Evolutionary conservation across 2,797 vertebrate species (phyloP).

Genomic region (Glossophaga mutica): DNA sequence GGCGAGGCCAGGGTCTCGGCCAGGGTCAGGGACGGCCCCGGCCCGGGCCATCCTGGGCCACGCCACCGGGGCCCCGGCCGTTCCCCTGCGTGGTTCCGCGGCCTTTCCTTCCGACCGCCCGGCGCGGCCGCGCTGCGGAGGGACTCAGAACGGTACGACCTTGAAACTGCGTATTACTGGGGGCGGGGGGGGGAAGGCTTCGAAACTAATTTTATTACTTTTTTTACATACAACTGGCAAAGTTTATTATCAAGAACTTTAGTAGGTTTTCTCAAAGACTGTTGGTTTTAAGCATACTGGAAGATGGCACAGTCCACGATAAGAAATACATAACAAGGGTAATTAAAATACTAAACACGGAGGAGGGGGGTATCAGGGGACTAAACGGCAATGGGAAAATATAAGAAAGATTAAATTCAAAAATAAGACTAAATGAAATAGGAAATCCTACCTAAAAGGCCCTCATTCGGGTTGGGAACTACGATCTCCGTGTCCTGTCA

Average conservation of each 20-base stretch:
- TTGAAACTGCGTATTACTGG: background rate
- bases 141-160: background rate
- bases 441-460: slow-evolving; percentile 43
- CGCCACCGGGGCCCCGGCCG: too few species aligned
- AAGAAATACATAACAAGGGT: slow-evolving; percentile 51
- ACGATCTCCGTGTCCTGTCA: slow-evolving; percentile 1
- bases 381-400: too few species aligned
- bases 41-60: too few species aligned
- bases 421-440: too few species aligned
- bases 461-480: slow-evolving; percentile 58
- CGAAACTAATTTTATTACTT: background rate
- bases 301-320: slow-evolving; percentile 23
- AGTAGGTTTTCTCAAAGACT: slow-evolving; percentile 57
- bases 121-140: too few species aligned
- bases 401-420: too few species aligned
- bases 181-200: background rate
- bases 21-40: too few species aligned
- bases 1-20: too few species aligned
- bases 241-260: slow-evolving; percentile 76
- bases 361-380: too few species aligned
- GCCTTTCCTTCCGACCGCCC: too few species aligned
- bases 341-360: slow-evolving; percentile 61
- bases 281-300: slow-evolving; percentile 24
- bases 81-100: fast-evolving
- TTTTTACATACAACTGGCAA: slow-evolving; percentile 52